Base-by-base conservation (phyloP, 2,797 vertebrate species). In the Trachops cirrhosus region DNA sequence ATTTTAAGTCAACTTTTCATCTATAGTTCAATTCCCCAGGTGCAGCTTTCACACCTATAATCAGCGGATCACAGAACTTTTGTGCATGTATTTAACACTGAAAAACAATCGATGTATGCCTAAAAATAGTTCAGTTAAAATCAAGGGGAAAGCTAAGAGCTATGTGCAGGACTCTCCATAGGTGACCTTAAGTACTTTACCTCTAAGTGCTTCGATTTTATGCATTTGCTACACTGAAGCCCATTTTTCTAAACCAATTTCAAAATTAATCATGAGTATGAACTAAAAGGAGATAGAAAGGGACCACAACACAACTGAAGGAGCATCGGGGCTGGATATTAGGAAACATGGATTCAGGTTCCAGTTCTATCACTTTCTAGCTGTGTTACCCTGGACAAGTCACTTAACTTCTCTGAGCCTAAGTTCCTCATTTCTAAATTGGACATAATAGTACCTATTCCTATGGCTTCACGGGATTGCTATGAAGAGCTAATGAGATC, bases 71-170 rank as follows among this genome's bases (percentile, higher is more conserved):
- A 79, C 29, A 82, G 6, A 54, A 4, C 0, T 70, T 77, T 44
- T 44, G 26, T 64, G 80, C 54, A 83, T 34, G 2, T 1, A 44
- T 89, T 94, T 95, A 96, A 94, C 44, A 77, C 24, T 39, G 15
- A 3, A 37, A 89, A 88, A 6, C 59, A 52, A 46, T 41, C 37
- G 64, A 73, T 24, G 32, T 50, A 41, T 50, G 83, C 6, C 0
- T 19, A 54, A 96, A 97, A 96, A 88, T 59, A 77, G 39, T 86
- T 68, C 12, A 10, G 39, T 86, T 96, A 86, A 97, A 95, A 11
- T 41, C 48, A 91, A 97, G 90, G 70, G 89, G 54, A 96, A 96
- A 97, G 12, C 62, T 75, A 94, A 96, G 57, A 94, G 54, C 62
- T 48, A 48, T 26, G 18, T 78, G 29, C 54, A 91, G 77, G 46